Conservation (phyloP, 1,140 invertebrate species). For the Triops longicaudatus region DNA sequence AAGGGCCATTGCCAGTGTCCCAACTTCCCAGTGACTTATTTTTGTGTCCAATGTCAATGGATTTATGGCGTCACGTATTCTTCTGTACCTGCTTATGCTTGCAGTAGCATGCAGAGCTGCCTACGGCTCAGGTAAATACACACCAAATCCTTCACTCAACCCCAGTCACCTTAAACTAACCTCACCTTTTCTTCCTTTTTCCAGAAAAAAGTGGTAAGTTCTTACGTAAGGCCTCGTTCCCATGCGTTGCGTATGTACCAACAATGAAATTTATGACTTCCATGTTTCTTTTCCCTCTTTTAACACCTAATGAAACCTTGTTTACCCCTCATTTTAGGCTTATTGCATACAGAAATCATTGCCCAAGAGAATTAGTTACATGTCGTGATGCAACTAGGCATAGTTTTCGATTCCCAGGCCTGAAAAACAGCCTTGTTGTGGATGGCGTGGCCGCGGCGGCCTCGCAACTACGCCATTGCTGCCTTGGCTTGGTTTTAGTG, state of each 20-base stretch:
- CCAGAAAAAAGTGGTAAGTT: too few relatives aligned
- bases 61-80: conserved; percentile 24
- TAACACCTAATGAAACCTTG: too few relatives aligned
- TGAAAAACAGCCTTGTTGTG: neutral
- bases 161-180: neutral
- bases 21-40: conserved; percentile 6
- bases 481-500: neutral
- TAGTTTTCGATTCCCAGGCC: neutral
- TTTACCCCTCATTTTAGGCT: too few relatives aligned
- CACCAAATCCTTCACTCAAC: neutral
- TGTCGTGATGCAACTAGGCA: neutral
- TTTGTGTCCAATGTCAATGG: conserved; percentile 20
- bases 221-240: too few relatives aligned
- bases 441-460: neutral
- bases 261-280: too few relatives aligned
- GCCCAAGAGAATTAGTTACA: too few relatives aligned
- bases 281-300: too few relatives aligned
- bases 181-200: neutral
- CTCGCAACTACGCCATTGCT: neutral
- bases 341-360: too few relatives aligned
- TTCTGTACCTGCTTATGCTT: conserved; percentile 25
- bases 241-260: too few relatives aligned
- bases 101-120: conserved; percentile 8
- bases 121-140: conserved; percentile 13
- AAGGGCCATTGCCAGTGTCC: neutral